A percentile compares a stretch with the other conserved stretches of the same genome.
These are phyloP conservation scores for Radopholus similis DNA, from an alignment of 1,140 invertebrate genomes.

Conservation along the genomic window DNA sequence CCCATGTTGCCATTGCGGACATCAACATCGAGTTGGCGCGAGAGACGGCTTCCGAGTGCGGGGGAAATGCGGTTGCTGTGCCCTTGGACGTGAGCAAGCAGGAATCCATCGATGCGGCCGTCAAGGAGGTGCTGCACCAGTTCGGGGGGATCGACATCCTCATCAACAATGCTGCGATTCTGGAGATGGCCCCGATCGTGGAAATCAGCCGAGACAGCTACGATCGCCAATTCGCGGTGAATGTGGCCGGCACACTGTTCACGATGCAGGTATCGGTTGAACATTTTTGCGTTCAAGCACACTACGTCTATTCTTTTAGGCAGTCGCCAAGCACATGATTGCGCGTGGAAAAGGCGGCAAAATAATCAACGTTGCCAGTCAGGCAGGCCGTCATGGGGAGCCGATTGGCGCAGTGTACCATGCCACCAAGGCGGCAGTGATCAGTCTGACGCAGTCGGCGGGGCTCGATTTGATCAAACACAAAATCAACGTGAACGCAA, in stretches of 20 bases:
- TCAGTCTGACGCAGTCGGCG: neutral
- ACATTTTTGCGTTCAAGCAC: too few relatives aligned
- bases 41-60: neutral
- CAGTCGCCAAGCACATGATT: neutral
- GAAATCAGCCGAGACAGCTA: conserved; percentile 60
- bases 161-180: conserved; percentile 60
- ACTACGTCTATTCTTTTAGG: too few relatives aligned
- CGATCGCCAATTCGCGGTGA: conserved; percentile 56
- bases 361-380: neutral
- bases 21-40: neutral
- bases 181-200: conserved; percentile 23
- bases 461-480: neutral
- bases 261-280: conserved; percentile 47
- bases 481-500: neutral
- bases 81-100: neutral
- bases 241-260: conserved; percentile 59
- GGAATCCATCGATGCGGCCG: conserved; percentile 8
- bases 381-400: neutral
- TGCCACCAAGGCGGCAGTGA: neutral
- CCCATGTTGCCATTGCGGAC: neutral
- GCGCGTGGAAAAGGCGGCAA: conserved; percentile 6
- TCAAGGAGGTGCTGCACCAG: conserved; percentile 21
- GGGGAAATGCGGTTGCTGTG: neutral
- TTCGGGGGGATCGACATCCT: conserved; percentile 54
- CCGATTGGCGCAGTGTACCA: neutral